Evolutionary conservation across 2,888 invertebrate genomes (phyloP).

Genomic region (Thereva unica): DNA sequence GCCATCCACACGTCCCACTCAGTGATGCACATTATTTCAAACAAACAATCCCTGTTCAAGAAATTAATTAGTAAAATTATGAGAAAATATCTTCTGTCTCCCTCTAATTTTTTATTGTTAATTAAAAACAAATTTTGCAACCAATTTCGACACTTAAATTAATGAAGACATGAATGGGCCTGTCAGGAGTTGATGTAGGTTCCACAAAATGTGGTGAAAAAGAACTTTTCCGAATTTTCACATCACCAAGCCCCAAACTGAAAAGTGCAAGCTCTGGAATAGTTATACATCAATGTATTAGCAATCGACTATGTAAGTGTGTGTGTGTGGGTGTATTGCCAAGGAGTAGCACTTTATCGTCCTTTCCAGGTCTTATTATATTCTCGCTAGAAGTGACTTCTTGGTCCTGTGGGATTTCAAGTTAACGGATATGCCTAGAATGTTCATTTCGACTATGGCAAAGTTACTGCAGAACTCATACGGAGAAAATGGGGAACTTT

Average conservation of each 20-base stretch:
- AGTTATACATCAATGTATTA: constrained; percentile 21
- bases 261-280: constrained; percentile 7
- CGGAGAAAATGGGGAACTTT: constrained; percentile 10
- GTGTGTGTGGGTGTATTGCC: neutral
- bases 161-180: constrained; percentile 24
- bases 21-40: too few species aligned
- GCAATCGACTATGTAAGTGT: neutral
- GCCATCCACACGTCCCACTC: too few species aligned
- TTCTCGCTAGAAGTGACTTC: neutral
- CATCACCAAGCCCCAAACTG: too few species aligned
- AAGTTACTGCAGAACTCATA: constrained; percentile 14
- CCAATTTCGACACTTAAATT: constrained; percentile 17
- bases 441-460: constrained; percentile 11
- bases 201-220: too few species aligned
- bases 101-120: neutral
- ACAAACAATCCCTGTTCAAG: too few species aligned
- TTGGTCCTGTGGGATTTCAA: neutral
- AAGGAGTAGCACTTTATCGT: constrained; percentile 12
- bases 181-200: constrained; percentile 18
- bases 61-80: neutral
- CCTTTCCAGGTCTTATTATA: constrained; percentile 19
- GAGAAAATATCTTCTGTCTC: neutral
- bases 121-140: constrained; percentile 3
- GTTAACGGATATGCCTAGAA: constrained; percentile 12
- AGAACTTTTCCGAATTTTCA: too few species aligned